Percentiles rank a stretch among this genome's conserved stretches.
Evolutionary conservation across 2,797 vertebrate genomes (phyloP).

Genomic region (Sparidentex hasta): DNA sequence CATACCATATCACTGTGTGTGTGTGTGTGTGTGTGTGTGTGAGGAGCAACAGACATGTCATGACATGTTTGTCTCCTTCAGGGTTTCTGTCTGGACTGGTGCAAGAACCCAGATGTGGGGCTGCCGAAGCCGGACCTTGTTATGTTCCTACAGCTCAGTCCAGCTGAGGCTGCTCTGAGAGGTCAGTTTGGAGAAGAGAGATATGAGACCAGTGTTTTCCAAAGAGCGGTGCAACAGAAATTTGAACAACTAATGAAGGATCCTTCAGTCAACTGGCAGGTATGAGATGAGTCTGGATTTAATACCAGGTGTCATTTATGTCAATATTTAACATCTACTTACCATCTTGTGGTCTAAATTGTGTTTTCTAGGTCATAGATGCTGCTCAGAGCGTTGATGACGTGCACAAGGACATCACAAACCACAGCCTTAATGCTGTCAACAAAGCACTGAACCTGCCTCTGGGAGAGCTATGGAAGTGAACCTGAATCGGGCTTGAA

Average conservation of each 20-base stretch:
- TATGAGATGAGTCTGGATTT: slow-evolving; percentile 59
- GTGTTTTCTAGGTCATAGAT: slow-evolving; percentile 83
- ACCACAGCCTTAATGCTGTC: slow-evolving; percentile 81
- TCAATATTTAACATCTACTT: neutral
- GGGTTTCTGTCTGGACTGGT: slow-evolving; percentile 94
- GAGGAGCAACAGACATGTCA: neutral
- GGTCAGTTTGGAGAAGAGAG: slow-evolving; percentile 91
- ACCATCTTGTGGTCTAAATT: neutral
- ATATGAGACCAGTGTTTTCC: slow-evolving; percentile 91
- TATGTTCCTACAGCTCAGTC: slow-evolving; percentile 90
- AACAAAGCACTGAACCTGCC: slow-evolving; percentile 72
- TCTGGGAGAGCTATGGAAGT: slow-evolving; percentile 91
- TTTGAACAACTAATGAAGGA: slow-evolving; percentile 91
- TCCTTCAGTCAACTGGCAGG: slow-evolving; percentile 92
- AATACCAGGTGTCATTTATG: neutral
- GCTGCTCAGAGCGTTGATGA: slow-evolving; percentile 89
- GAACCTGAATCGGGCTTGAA: slow-evolving; percentile 17
- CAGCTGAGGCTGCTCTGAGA: slow-evolving; percentile 82
- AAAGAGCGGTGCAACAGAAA: slow-evolving; percentile 84
- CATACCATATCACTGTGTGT: neutral
- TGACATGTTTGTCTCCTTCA: slow-evolving; percentile 62
- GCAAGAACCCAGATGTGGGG: slow-evolving; percentile 91
- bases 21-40: too few species aligned
- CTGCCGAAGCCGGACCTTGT: slow-evolving; percentile 96
- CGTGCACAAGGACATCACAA: slow-evolving; percentile 88